phyloP scores from a whole-genome alignment of 2,797 vertebrate species.

The Mastacembelus armatus region DNA sequence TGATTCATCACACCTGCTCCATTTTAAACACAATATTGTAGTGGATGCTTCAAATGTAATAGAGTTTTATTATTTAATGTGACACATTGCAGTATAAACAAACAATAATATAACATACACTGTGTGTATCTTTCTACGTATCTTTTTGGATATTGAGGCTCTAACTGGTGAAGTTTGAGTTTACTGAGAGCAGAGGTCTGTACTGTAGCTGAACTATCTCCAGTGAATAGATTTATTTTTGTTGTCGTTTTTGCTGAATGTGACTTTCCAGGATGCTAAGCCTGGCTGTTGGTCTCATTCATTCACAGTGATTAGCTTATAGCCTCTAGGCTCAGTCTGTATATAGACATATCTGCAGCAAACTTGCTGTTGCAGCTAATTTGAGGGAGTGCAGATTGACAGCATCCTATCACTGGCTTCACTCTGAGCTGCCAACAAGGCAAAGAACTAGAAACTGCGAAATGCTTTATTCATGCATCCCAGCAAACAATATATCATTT shows the following conservation, averaged over 20 bases:
- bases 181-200: constrained; percentile 23
- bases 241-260: constrained; percentile 71
- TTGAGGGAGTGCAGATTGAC: constrained; percentile 62
- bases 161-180: too few relatives aligned
- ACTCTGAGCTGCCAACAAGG: constrained; percentile 28
- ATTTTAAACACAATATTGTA: not conserved
- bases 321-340: constrained; percentile 68
- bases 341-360: constrained; percentile 63
- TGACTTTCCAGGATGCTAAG: constrained; percentile 68
- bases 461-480: not conserved
- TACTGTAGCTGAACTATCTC: constrained; percentile 40
- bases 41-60: not conserved
- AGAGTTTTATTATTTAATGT: not conserved
- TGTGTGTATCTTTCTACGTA: too few relatives aligned
- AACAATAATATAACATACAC: too few relatives aligned
- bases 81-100: not conserved
- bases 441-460: constrained; percentile 3
- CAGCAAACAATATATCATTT: not conserved
- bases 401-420: constrained; percentile 58
- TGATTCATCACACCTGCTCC: not conserved
- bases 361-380: constrained; percentile 78
- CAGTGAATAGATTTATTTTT: constrained; percentile 42
- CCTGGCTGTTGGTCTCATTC: constrained; percentile 70
- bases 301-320: constrained; percentile 74
- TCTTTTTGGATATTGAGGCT: too few relatives aligned